Evolutionary conservation across 2,888 invertebrate genomes (phyloP).

Genomic region (Morpho achilles): DNA sequence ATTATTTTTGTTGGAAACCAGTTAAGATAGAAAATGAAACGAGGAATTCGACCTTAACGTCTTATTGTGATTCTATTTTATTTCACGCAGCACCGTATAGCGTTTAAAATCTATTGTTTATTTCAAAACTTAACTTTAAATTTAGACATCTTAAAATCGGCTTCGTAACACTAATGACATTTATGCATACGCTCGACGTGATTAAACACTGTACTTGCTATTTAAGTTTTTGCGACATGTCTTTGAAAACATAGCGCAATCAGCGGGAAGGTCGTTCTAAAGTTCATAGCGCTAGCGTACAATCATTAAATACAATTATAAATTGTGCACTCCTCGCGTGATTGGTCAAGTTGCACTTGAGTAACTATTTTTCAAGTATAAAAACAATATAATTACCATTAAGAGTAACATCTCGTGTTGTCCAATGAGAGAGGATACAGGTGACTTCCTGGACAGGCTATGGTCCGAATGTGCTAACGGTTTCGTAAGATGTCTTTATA

Average conservation of each 20-base stretch:
- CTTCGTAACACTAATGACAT: constrained; percentile 32
- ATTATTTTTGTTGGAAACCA: constrained; percentile 31
- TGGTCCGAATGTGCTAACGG: constrained; percentile 70
- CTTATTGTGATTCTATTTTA: constrained; percentile 6
- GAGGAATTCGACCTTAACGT: constrained; percentile 27
- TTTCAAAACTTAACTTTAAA: too few species aligned
- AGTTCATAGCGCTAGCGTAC: constrained; percentile 34
- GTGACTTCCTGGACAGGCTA: constrained; percentile 70
- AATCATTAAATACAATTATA: constrained; percentile 20
- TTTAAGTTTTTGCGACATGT: constrained; percentile 41
- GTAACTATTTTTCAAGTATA: constrained; percentile 4
- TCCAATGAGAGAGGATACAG: constrained; percentile 52
- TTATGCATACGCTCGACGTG: constrained; percentile 34
- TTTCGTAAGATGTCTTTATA: constrained; percentile 74
- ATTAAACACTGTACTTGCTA: constrained; percentile 34
- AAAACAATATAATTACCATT: constrained; percentile 46
- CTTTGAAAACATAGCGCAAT: constrained; percentile 39
- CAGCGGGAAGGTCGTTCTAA: constrained; percentile 37
- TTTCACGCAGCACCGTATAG: too few species aligned
- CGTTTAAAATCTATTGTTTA: too few species aligned
- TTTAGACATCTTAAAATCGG: neutral
- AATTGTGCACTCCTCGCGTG: constrained; percentile 9
- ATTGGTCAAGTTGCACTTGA: constrained; percentile 4
- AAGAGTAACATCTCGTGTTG: constrained; percentile 53
- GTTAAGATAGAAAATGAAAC: constrained; percentile 27